Evolutionary conservation across 2,888 invertebrate species (phyloP), one percentile per base, ranked within the genome.

Genomic region (Endotricha flammealis): DNA sequence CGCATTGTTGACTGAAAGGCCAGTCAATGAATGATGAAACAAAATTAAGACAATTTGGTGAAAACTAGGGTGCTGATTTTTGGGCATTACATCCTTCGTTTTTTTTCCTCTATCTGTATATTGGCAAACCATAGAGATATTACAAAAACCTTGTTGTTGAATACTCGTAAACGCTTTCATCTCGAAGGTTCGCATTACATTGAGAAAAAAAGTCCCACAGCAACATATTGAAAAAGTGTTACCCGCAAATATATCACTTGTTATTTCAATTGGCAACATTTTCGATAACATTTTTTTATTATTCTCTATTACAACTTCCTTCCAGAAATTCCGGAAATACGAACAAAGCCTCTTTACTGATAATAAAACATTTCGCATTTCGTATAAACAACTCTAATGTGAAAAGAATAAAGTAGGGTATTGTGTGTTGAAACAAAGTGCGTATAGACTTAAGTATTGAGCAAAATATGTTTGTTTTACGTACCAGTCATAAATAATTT

Each of bases 381-480:
- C 2, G 2, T 12, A n/a, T 17, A 35, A 28, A 10, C 10, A 4
- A 14, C 14, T n/a, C 13, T 29, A 35, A 13, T 1, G 1, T 2
- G 13, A 7, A 6, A 13, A 6, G 1, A 2, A 22, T 14, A 29
- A 29, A 8, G 35, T 13, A 11, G 13, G 29, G 4, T 13, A 9
- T 35, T 12, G 8, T 10, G 7, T 14, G 4, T 8, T 1, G 8
- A 22, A n/a, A 1, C 14, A 9, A 22, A 27, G 7, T 9, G 22
- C 8, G 11, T 9, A 11, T 23, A 13, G 12, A 28, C 8, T 22
- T 28, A 28, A 34, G 35, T 35, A 29, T 23, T 13, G 28, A 20
- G 29, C 14, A 35, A 35, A 35, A 35, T 35, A 35, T 35, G 35
- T 35, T 35, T 29, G 35, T 29, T 35, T 29, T 35, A 35, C 22